phyloP scores from a whole-genome alignment of 1,140 invertebrate genomes.

The Rhysida immarginata region DNA sequence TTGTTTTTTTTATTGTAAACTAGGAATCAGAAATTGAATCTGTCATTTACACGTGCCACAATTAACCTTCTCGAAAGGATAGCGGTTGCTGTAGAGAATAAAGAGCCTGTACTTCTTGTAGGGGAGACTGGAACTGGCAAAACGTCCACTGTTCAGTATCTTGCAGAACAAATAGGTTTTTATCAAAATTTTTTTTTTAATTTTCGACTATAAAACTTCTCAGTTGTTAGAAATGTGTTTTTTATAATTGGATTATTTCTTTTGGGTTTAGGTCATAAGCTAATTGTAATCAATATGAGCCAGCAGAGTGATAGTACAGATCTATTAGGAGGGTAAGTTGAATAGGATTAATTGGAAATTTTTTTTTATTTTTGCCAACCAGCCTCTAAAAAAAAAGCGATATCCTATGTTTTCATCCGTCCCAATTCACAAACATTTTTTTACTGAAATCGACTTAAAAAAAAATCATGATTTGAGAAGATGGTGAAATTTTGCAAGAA shows the following conservation, averaged over 20 bases:
- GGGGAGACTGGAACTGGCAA: slow-evolving; percentile 98
- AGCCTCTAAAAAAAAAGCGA: too few species aligned
- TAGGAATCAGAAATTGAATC: too few species aligned
- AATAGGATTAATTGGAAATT: too few species aligned
- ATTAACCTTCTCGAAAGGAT: slow-evolving; percentile 72
- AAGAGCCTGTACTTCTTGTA: slow-evolving; percentile 85
- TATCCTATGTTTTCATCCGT: too few species aligned
- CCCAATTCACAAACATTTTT: too few species aligned
- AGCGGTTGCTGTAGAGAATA: slow-evolving; percentile 56
- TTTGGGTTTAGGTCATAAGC: slow-evolving; percentile 44
- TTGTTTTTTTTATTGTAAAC: too few species aligned
- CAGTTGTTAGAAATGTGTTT: not conserved
- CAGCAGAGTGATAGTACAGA: slow-evolving; percentile 96
- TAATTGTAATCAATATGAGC: slow-evolving; percentile 98
- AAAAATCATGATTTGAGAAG: too few species aligned
- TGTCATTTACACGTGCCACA: slow-evolving; percentile 64
- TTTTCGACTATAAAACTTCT: not conserved
- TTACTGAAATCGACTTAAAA: too few species aligned
- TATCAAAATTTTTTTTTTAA: not conserved
- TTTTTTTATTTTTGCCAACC: slow-evolving; percentile 16
- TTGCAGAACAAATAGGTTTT: slow-evolving; percentile 52
- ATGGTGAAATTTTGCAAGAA: too few species aligned
- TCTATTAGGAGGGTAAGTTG: slow-evolving; percentile 66
- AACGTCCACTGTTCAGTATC: slow-evolving; percentile 86
- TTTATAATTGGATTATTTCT: not conserved